Conservation (phyloP, 2,797 vertebrate genomes). For the Phataginus tetradactyla region DNA sequence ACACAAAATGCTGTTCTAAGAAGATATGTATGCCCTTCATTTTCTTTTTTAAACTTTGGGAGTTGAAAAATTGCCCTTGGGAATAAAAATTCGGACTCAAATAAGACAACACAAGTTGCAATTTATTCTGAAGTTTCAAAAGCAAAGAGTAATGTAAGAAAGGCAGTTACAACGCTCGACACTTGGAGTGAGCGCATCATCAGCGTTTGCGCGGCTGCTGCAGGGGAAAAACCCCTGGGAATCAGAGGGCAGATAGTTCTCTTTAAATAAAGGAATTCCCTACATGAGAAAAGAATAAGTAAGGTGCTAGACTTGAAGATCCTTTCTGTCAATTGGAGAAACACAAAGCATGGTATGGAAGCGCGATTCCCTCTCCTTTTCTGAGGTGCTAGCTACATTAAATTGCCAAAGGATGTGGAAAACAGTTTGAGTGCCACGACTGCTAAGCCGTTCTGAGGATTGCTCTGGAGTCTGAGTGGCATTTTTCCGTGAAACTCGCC, state of each 20-base stretch:
- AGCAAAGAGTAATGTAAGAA: neutral
- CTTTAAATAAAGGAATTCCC: neutral
- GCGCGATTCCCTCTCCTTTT: neutral
- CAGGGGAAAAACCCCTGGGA: neutral
- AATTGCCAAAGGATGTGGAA: neutral
- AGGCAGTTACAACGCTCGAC: neutral
- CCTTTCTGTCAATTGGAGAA: slow-evolving; percentile 9
- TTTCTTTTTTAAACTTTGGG: slow-evolving; percentile 39
- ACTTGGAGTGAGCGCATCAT: neutral
- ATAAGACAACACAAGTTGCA: neutral
- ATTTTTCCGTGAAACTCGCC: neutral
- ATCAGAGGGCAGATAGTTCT: neutral
- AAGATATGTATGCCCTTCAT: slow-evolving; percentile 6
- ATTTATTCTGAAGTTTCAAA: slow-evolving; percentile 43
- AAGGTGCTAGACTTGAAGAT: neutral
- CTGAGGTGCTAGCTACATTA: neutral
- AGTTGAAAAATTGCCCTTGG: slow-evolving; percentile 25
- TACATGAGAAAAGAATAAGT: neutral
- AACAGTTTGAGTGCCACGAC: neutral
- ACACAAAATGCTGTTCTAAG: neutral
- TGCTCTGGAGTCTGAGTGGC: neutral
- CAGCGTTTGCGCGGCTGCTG: neutral
- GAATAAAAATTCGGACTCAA: slow-evolving; percentile 50
- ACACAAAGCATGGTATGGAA: neutral
- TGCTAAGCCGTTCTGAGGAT: neutral